These are phyloP conservation scores for Melieria picta DNA, from an alignment of 2,888 invertebrate species.

Conservation along the genomic window DNA sequence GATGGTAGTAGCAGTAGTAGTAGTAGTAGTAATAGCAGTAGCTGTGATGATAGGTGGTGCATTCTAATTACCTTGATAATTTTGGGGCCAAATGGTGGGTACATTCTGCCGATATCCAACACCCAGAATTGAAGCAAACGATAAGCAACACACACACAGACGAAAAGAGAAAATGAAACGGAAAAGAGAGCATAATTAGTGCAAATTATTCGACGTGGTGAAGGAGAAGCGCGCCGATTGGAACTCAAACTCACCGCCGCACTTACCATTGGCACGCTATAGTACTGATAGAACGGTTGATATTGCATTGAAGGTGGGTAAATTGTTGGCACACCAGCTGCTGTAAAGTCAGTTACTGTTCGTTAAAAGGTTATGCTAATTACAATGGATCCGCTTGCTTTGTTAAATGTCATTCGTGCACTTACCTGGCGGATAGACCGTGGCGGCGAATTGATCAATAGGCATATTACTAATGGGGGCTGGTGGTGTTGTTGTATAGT, in stretches of 20 bases:
- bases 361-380: slow-evolving; percentile 37
- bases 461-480: slow-evolving; percentile 67
- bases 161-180: slow-evolving; percentile 29
- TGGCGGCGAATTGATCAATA: slow-evolving; percentile 67
- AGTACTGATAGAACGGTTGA: slow-evolving; percentile 68
- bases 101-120: slow-evolving; percentile 59
- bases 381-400: slow-evolving; percentile 5
- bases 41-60: slow-evolving; percentile 7
- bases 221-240: not conserved
- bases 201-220: no score
- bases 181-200: slow-evolving; percentile 10
- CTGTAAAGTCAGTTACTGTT: slow-evolving; percentile 41
- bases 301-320: slow-evolving; percentile 68
- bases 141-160: no score
- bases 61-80: slow-evolving; percentile 66
- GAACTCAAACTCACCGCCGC: slow-evolving; percentile 10
- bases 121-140: slow-evolving; percentile 1
- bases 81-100: slow-evolving; percentile 68
- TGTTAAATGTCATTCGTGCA: slow-evolving; percentile 24
- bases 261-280: slow-evolving; percentile 68
- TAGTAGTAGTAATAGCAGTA: not conserved
- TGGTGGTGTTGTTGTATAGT: slow-evolving; percentile 66
- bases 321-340: slow-evolving; percentile 67
- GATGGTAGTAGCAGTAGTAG: not conserved
- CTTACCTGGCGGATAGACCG: slow-evolving; percentile 67